Evolutionary conservation across 2,797 vertebrate genomes (phyloP), one percentile per base, ranked within the genome.

Genomic region (Fistularia tabacaria): DNA sequence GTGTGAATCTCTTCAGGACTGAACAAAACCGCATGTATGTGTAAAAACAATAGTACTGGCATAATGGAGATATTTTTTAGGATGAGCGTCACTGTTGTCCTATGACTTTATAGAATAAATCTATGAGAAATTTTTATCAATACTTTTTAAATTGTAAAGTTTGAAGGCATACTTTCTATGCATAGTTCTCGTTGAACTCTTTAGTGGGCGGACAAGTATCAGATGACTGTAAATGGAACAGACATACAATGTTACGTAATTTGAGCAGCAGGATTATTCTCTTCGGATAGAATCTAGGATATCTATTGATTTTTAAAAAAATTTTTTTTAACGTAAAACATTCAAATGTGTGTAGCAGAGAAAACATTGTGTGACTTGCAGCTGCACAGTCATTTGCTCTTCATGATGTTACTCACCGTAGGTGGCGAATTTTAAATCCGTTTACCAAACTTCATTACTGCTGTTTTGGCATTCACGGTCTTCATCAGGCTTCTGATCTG

Each of bases 381-480:
- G 50, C 41, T 63, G 40, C 14, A 7, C 1, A 10, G 39, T 58
- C 7, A 54, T 1, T 50, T 61, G 46, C 13, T 59, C 48, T 12
- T 59, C 38, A 9, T n/a, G 11, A 61, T 49, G 36, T 13, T 10
- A 58, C 48, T 40, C 40, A 38, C 37, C 14, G 14, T 66, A n/a
- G n/a, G n/a, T 70, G 68, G 74, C 59, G 64, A 11, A 66, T 65
- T 42, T 64, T 25, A 49, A 15, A 57, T 46, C 25, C 38, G 3
- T 46, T 56, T 55, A 40, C 57, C 36, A 51, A 67, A 53, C 49
- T 64, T 71, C 46, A 54, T 63, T 8, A 10, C 15, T 36, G 49
- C 55, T 62, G 55, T 49, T 65, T 57, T 62, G 64, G 36, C 40
- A n/a, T 38, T 66, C 1, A 14, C 54, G 37, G 73, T 72, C 14